These are phyloP conservation scores for Protomyctophum bolini DNA, from an alignment of 2,113 vertebrate species.

Conservation along the genomic window DNA sequence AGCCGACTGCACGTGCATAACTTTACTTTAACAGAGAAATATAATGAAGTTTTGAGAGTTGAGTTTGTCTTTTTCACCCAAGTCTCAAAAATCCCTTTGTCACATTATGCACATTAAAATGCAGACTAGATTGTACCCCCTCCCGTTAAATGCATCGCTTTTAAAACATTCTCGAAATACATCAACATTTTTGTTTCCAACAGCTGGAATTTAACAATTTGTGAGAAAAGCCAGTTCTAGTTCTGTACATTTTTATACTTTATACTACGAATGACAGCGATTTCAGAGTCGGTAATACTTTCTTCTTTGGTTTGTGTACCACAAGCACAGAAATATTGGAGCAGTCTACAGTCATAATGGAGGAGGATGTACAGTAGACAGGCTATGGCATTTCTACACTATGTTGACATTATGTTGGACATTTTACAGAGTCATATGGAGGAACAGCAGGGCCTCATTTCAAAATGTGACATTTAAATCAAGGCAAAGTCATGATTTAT, in stretches of 20 bases:
- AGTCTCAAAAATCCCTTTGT: neutral
- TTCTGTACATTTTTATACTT: neutral
- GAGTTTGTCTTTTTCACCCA: neutral
- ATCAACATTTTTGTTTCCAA: neutral
- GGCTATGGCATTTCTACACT: neutral
- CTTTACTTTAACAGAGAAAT: neutral
- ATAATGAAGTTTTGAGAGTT: neutral
- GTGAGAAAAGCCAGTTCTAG: neutral
- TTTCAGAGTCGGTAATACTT: neutral
- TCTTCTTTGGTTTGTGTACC: constrained; percentile 66
- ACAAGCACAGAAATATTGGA: neutral
- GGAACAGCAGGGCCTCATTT: neutral
- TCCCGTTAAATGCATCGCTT: neutral
- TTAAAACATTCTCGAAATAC: constrained; percentile 36
- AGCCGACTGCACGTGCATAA: neutral
- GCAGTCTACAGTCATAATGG: neutral
- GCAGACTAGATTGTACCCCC: neutral
- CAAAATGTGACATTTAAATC: neutral
- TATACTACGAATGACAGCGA: neutral
- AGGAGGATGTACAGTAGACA: neutral
- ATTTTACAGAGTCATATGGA: neutral
- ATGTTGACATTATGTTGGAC: neutral
- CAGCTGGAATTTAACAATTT: neutral
- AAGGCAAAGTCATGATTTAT: neutral
- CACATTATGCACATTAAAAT: neutral